Percentiles rank a stretch among this genome's conserved stretches.
Conservation (phyloP, 2,113 vertebrate species). For the Rana temporaria region DNA sequence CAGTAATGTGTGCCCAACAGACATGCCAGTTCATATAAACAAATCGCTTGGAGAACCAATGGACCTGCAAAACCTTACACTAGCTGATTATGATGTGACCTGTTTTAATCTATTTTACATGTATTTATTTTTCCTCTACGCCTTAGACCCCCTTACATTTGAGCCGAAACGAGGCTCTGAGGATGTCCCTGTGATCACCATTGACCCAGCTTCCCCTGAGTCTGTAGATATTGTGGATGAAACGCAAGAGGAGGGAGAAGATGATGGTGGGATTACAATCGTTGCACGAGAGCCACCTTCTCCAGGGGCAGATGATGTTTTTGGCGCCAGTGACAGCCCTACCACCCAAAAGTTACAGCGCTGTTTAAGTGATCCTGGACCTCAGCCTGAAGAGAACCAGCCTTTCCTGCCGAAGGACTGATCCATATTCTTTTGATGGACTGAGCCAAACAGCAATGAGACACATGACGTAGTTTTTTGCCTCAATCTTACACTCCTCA, state of each 20-base stretch:
- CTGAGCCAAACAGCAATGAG: constrained; percentile 8
- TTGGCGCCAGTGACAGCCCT: constrained; percentile 73
- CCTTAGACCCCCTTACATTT: constrained; percentile 86
- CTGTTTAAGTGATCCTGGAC: constrained; percentile 95
- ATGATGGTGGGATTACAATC: constrained; percentile 82
- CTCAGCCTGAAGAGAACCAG: constrained; percentile 84
- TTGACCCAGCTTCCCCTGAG: constrained; percentile 91
- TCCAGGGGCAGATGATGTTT: constrained; percentile 71
- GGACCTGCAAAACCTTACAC: too few relatives aligned
- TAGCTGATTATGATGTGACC: too few relatives aligned
- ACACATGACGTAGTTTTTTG: not conserved
- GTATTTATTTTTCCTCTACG: not conserved
- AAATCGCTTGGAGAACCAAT: too few relatives aligned
- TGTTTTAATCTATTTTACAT: not conserved
- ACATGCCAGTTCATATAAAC: not conserved
- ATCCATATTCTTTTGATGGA: not conserved
- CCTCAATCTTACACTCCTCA: not conserved
- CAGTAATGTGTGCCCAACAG: too few relatives aligned
- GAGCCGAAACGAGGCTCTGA: constrained; percentile 71
- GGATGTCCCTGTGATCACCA: constrained; percentile 85
- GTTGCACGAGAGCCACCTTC: constrained; percentile 71
- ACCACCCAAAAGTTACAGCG: constrained; percentile 83
- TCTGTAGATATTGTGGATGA: constrained; percentile 84
- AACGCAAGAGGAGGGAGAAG: constrained; percentile 78
- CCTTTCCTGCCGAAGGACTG: constrained; percentile 83